Base-by-base conservation (phyloP, 2,113 vertebrate genomes). In the Bolborhynchus lineola region DNA sequence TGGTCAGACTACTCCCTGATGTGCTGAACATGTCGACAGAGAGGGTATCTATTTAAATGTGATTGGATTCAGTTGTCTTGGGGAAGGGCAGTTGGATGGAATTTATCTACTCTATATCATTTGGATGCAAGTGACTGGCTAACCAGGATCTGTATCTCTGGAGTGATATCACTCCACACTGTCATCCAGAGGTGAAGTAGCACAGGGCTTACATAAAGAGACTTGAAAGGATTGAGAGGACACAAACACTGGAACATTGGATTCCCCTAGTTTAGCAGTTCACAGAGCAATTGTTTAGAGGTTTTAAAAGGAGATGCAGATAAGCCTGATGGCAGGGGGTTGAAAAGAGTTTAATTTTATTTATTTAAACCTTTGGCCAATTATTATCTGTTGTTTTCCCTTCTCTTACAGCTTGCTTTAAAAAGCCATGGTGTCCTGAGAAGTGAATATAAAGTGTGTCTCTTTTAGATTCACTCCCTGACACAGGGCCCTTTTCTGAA, bases 401-500 rank as follows among this genome's bases (percentile, higher is more conserved):
- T 92, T 86, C 28, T 59, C 42, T 88, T 53, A 46, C 31, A 79
- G n/a, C 52, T 90, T 64, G 7, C 50, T 88, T 81, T 0, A 71
- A 76, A 87, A 86, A 55, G 20, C 41, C 0, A 0, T 71, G 57
- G 17, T 69, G 35, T 90, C 37, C 65, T 84, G 69, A 87, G 88
- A 89, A 44, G 69, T 86, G 70, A 89, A 78, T 92, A 57, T 76
- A 65, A 91, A 94, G 25, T 53, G 41, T 52, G 7, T 75, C 28
- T 87, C n/a, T 92, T 90, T 82, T 69, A 88, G 69, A 84, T 69
- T 82, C 47, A 16, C 46, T 92, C 86, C 15, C 44, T 93, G 81
- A 75, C 77, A 69, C 39, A 33, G 64, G 74, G 62, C 41, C 24
- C 24, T 52, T 72, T 41, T 47, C 92, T 91, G 82, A 93, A 95